phyloP scores from a whole-genome alignment of 2,113 vertebrate species.

The Benitochromis conjunctus region DNA sequence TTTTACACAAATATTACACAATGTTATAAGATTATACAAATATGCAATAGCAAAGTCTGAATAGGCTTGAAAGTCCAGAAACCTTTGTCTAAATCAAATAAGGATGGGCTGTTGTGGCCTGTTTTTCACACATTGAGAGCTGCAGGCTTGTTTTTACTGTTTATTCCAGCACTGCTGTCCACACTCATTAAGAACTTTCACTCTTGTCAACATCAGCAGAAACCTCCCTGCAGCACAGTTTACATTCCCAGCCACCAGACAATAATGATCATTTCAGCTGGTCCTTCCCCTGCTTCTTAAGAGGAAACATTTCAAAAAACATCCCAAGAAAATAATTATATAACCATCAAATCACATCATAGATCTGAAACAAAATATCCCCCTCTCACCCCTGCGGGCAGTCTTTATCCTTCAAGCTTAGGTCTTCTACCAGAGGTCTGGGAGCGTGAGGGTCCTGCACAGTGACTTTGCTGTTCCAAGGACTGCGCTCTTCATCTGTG shows the following conservation, averaged over 20 bases:
- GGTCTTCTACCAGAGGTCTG: accelerated
- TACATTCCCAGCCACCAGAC: not conserved
- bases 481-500: not conserved
- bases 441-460: not conserved
- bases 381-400: accelerated
- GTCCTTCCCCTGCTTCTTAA: not conserved
- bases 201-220: not conserved
- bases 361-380: not conserved
- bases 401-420: not conserved
- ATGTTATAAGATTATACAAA: not conserved
- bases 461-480: not conserved
- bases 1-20: not conserved
- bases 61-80: not conserved
- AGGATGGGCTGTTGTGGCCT: not conserved
- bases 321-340: not conserved
- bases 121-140: not conserved
- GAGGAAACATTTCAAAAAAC: not conserved
- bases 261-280: not conserved
- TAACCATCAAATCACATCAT: not conserved
- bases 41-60: not conserved
- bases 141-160: not conserved
- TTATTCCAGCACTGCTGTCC: not conserved
- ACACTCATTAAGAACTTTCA: not conserved
- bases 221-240: not conserved
- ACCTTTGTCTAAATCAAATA: not conserved